Conservation (phyloP, 2,113 vertebrate genomes). For the Stegastes partitus region DNA sequence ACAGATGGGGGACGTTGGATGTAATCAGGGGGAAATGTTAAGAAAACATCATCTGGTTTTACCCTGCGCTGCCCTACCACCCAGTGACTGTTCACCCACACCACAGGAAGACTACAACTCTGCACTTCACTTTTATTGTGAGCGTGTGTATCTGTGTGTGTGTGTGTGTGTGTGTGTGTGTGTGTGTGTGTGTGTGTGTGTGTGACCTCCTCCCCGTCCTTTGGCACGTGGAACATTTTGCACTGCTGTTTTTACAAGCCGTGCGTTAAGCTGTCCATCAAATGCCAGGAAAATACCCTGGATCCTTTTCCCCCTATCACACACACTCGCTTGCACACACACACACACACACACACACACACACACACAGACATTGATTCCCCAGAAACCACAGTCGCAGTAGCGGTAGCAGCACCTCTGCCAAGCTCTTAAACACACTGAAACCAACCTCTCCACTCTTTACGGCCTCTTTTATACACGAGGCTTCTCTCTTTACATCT, state of each 20-base stretch:
- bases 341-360: constrained; percentile 13
- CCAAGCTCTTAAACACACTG: constrained; percentile 77
- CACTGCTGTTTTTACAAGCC: constrained; percentile 79
- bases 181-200: not conserved
- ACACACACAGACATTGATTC: constrained; percentile 54
- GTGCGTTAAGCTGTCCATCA: constrained; percentile 78
- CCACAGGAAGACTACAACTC: constrained; percentile 54
- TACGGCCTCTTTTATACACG: constrained; percentile 62
- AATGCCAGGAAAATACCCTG: constrained; percentile 73
- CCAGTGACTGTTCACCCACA: constrained; percentile 67
- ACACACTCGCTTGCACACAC: constrained; percentile 28
- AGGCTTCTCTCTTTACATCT: constrained; percentile 74
- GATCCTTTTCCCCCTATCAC: constrained; percentile 55
- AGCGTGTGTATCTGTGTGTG: constrained; percentile 19
- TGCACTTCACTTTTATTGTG: constrained; percentile 67
- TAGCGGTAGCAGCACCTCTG: constrained; percentile 53
- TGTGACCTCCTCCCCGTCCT: constrained; percentile 62
- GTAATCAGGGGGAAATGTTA: constrained; percentile 71
- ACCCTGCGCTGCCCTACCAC: constrained; percentile 42
- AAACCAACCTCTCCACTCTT: constrained; percentile 72
- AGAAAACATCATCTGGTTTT: constrained; percentile 68
- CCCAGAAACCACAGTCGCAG: constrained; percentile 68
- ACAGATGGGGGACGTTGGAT: constrained; percentile 39
- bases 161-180: constrained; percentile 1
- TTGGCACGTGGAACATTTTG: constrained; percentile 78